phyloP scores from a whole-genome alignment of 2,888 invertebrate species.

The Cetonia aurata region DNA sequence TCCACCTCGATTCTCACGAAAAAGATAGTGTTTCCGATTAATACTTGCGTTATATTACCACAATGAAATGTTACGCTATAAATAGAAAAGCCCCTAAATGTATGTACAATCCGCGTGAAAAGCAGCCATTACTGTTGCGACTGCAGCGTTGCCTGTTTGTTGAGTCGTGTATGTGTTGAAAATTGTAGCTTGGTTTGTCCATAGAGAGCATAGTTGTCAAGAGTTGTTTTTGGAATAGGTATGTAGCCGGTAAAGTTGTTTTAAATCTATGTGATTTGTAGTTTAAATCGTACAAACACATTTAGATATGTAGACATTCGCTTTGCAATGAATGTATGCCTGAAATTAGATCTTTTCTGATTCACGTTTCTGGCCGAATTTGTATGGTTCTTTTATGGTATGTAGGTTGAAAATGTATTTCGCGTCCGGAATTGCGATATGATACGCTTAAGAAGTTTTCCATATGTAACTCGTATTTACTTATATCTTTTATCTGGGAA shows the following conservation, averaged over 20 bases:
- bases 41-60: neutral
- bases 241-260: constrained; percentile 45
- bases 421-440: constrained; percentile 8
- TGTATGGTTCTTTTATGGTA: constrained; percentile 43
- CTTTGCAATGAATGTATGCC: constrained; percentile 22
- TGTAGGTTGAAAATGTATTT: constrained; percentile 43
- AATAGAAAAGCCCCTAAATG: constrained; percentile 32
- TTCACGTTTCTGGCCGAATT: constrained; percentile 34
- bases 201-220: constrained; percentile 50
- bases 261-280: constrained; percentile 13
- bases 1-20: neutral
- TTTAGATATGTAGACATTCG: constrained; percentile 18
- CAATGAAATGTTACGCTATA: constrained; percentile 23
- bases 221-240: constrained; percentile 46
- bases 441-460: too few species aligned
- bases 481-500: neutral
- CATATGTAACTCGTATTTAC: neutral
- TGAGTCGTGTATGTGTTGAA: constrained; percentile 30
- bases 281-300: constrained; percentile 8
- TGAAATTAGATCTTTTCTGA: constrained; percentile 40
- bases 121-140: constrained; percentile 38
- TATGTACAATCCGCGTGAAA: constrained; percentile 42
- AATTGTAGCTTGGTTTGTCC: constrained; percentile 44
- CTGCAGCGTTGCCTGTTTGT: constrained; percentile 40
- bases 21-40: neutral